A percentile compares a stretch with the other conserved stretches of the same genome.
Conservation (phyloP, 2,888 invertebrate genomes). For the Sphinx pinastri region DNA sequence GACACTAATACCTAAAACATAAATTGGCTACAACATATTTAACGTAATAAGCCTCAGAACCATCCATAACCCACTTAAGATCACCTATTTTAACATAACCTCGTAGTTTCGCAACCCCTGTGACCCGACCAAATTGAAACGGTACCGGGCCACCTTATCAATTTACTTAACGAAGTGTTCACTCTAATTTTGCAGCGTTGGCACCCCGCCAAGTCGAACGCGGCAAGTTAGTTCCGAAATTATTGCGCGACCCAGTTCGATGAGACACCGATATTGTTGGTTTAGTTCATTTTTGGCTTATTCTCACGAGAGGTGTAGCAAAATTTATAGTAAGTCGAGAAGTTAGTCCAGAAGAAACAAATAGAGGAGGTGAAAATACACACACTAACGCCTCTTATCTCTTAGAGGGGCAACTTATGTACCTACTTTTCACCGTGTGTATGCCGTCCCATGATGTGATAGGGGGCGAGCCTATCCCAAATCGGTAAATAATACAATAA, state of each 20-base stretch:
- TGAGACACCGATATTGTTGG: conserved; percentile 11
- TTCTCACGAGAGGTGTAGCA: not conserved
- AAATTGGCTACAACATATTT: conserved; percentile 7
- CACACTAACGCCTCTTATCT: no score
- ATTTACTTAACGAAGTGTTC: conserved; percentile 59
- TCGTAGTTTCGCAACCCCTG: conserved; percentile 19
- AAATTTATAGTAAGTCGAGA: not conserved
- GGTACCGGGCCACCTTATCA: conserved; percentile 53
- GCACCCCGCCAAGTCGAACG: conserved; percentile 47
- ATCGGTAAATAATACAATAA: no score
- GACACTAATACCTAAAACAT: not conserved
- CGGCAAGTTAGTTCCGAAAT: conserved; percentile 37
- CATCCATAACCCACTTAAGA: conserved; percentile 17
- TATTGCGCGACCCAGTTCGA: conserved; percentile 44
- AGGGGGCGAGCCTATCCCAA: no score
- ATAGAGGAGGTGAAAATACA: no score
- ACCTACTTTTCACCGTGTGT: no score
- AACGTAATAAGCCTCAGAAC: conserved; percentile 3
- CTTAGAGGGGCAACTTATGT: no score
- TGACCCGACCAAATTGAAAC: conserved; percentile 41
- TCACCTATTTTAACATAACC: conserved; percentile 24
- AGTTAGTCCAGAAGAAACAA: no score
- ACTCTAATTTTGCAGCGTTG: conserved; percentile 57
- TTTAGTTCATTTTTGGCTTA: conserved; percentile 3
- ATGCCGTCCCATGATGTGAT: no score